Base-by-base conservation (phyloP, 2,797 vertebrate genomes). In the Trichosurus vulpecula region DNA sequence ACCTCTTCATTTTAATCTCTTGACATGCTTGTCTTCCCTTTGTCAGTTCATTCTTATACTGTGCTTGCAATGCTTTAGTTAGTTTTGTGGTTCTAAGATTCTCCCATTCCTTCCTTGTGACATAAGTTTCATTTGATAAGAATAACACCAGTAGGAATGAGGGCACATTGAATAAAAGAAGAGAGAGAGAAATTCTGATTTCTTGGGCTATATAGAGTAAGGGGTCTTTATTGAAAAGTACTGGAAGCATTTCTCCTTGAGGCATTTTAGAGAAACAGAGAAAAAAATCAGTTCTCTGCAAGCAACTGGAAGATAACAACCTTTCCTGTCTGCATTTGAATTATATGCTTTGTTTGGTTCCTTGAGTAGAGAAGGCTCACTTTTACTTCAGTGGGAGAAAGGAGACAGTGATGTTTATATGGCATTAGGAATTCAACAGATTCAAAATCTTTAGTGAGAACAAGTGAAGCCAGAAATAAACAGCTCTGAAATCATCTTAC, bases 381-480 rank as follows among this genome's bases (percentile, higher is more conserved):
- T 93, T 5, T 93, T 93, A 3, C 10, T 93, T 97, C 91, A 25
- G n/a, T 93, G 54, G 41, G 14, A 66, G 30, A 92, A 57, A 56
- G 74, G 9, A 87, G 54, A 90, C 51, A 97, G 66, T 56, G 13
- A 61, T 55, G 41, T 27, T 41, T 51, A 87, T 51, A 51, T 47
- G 94, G 92, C 91, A 58, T 66, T 92, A 94, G 91, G 3, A 95
- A 95, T 93, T 52, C 66, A 54, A 61, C 92, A 66, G 91, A 58
- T 47, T 10, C 57, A 9, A 93, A 52, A 81, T 35, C 57, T 2
- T 87, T 52, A 96, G 90, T 31, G 95, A 30, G 2, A 90, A 81
- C 52, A 92, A 57, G 74, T 95, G 91, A 53, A 52, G 52, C 30
- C 52, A 61, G 41, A 94, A 96, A 93, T 27, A 16, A 90, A 4